Percentiles rank a stretch among this genome's conserved stretches.
Evolutionary conservation across 2,888 invertebrate genomes (phyloP).

Genomic region (Xylota segnis): DNA sequence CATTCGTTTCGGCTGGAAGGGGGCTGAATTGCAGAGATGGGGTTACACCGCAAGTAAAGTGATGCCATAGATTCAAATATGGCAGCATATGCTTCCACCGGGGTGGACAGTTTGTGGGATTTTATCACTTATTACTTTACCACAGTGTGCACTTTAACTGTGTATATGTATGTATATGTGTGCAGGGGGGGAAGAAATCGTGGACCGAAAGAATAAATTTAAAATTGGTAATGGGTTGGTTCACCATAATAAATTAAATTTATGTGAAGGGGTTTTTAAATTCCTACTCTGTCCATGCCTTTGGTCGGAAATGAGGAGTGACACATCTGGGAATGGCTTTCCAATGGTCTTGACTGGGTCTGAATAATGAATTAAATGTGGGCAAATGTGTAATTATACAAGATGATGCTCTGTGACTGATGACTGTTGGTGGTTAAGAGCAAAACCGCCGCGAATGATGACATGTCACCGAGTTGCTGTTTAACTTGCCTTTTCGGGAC

Average conservation of each 20-base stretch:
- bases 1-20: slow-evolving; percentile 41
- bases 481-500: background rate
- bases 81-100: slow-evolving; percentile 71
- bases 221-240: slow-evolving; percentile 73
- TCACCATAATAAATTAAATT: slow-evolving; percentile 75
- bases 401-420: slow-evolving; percentile 46
- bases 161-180: slow-evolving; percentile 1
- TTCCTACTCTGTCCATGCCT: background rate
- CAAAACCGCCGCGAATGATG: background rate
- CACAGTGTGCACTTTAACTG: slow-evolving; percentile 72
- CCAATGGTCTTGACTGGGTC: slow-evolving; percentile 36
- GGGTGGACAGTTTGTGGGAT: slow-evolving; percentile 77
- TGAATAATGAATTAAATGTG: slow-evolving; percentile 73
- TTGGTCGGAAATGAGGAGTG: slow-evolving; percentile 45
- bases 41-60: slow-evolving; percentile 72
- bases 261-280: slow-evolving; percentile 60
- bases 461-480: slow-evolving; percentile 4
- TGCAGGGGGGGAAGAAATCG: background rate
- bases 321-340: slow-evolving; percentile 70
- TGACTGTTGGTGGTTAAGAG: slow-evolving; percentile 24
- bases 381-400: slow-evolving; percentile 50
- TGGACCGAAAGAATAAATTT: slow-evolving; percentile 70
- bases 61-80: slow-evolving; percentile 74
- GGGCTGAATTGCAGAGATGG: background rate
- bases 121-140: slow-evolving; percentile 77